Evolutionary conservation across 2,797 vertebrate genomes (phyloP), one percentile per base, ranked within the genome.

Genomic region (Acanthurus lineatus): DNA sequence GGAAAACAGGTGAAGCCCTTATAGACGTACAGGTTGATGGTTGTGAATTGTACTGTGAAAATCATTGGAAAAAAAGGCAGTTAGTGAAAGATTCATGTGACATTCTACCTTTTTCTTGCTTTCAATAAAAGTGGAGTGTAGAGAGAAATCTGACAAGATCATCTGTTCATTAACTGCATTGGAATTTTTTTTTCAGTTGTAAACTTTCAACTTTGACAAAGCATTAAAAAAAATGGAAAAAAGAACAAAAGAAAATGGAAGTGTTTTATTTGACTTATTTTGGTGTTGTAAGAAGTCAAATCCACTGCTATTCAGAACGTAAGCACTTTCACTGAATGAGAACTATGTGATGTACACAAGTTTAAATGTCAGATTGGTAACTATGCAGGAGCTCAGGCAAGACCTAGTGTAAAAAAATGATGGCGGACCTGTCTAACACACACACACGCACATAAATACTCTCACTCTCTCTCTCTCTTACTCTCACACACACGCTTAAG

Each of bases 371-470:
- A n/a, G 16, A 28, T 20, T 53, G 47, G 32, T 60, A 56, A 42
- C 32, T 20, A 35, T 51, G 63, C 5, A 11, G 32, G 14, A 38
- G 42, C 51, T n/a, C 42, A 54, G 48, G 47, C 48, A 48, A 40
- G 20, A 75, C 47, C 8, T 11, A 54, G 49, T 65, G 20, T 60
- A 25, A 19, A 65, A 70, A 75, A 44, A 48, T 44, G 4, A 66
- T 67, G 69, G 54, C 38, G n/a, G 48, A 53, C 47, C 48, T 58
- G 6, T 44, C 17, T 2, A 4, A 47, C 35, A 53, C 54, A 38
- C 40, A 63, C 69, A 42, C 69, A 61, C 28, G 35, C 45, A 52
- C 53, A 47, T 38, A 62, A 58, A 28, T 57, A 52, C 28, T 60
- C 52, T 56, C 22, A 53, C 69, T 44, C 69, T 52, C 44, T 48